Evolutionary conservation across 2,888 invertebrate genomes (phyloP), one percentile per base, ranked within the genome.

Genomic region (Tetramorium bicarinatum): DNA sequence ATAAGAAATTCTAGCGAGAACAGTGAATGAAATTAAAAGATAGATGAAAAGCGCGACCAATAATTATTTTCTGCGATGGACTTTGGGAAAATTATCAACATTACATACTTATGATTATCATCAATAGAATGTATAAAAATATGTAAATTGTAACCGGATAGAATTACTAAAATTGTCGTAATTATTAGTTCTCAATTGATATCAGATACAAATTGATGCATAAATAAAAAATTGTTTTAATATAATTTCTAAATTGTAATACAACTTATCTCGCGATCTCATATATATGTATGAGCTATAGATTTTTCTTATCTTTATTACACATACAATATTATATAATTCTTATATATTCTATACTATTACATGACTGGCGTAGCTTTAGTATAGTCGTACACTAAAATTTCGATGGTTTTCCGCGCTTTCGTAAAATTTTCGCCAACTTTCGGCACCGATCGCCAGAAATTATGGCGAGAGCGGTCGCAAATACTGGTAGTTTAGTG

Each of bases 21-120:
- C n/a, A n/a, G 54, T 29, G 77, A 62, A 82, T 85, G 44, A 69
- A 82, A 88, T 88, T 88, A 87, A 80, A n/a, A 74, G 41, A 47
- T 47, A 59, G 64, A 82, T 72, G 34, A 44, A 61, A 75, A 79
- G 59, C 69, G 38, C 15, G 59, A 44, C 62, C 47, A n/a, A n/a
- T 59, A 41, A 86, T 81, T 62, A 64, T 62, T 49, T 71, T 74
- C 11, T 47, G 15, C 11, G 29, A 62, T 13, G 25, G 3, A 34
- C 3, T 47, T 15, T 15, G 34, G 21, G 4, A 1, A 69, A 69
- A 15, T 59, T 69, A 47, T 44, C 29, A 29, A 15, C 3, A 2
- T 44, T 34, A 15, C 13, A 66, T 41, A 13, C 38, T 52, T 44
- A 13, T 13, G 6, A 34, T 77, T 41, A 67, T 18, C 52, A 67